phyloP scores from a whole-genome alignment of 2,797 vertebrate genomes.

The Enteromius viviparus region DNA sequence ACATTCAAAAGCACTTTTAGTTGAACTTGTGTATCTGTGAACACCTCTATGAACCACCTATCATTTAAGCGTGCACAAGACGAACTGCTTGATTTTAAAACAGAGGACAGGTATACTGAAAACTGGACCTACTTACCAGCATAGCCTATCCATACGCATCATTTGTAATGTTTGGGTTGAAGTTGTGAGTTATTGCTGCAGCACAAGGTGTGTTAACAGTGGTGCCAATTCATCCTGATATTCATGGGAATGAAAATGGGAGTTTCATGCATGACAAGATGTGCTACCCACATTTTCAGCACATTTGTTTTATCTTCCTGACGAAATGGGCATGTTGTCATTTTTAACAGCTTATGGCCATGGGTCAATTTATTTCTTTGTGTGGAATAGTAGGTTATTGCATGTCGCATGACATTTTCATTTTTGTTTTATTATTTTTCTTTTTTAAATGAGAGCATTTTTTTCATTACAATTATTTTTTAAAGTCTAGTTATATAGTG shows the following conservation, averaged over 20 bases:
- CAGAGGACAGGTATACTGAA: background rate
- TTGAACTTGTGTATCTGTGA: conserved; percentile 85
- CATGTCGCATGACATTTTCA: background rate
- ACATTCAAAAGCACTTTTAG: conserved; percentile 75
- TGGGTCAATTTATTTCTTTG: background rate
- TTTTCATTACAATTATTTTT: background rate
- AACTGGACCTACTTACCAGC: background rate
- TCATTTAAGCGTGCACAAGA: conserved; percentile 65
- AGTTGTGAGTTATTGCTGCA: background rate
- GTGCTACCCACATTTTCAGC: background rate
- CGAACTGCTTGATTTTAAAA: conserved; percentile 78
- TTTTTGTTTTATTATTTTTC: background rate
- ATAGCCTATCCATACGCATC: background rate
- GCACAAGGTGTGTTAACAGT: background rate
- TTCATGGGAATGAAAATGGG: background rate
- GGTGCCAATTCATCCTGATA: background rate
- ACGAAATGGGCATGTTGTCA: background rate
- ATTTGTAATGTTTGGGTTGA: background rate
- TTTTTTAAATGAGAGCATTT: background rate
- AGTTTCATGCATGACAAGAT: background rate
- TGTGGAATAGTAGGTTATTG: background rate
- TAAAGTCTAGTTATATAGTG: background rate
- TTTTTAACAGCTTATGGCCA: background rate
- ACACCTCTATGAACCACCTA: conserved; percentile 49
- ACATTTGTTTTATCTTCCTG: background rate